Base-by-base conservation (phyloP, 2,888 invertebrate genomes). In the Dasysyrphus albostriatus region DNA sequence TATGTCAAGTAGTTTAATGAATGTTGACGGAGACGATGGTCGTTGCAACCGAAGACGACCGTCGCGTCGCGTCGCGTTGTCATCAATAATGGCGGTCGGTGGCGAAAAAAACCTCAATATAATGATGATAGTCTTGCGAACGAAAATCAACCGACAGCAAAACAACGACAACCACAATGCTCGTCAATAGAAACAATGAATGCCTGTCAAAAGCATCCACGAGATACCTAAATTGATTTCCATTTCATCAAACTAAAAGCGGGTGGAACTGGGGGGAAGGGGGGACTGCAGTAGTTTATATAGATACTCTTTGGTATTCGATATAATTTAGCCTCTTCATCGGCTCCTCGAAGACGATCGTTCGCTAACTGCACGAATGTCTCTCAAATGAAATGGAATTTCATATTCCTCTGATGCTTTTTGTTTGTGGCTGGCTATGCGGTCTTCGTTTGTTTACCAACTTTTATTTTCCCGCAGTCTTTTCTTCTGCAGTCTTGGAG, bases 1-100 rank as follows among this genome's bases (percentile, higher is more conserved):
- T 51, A 72, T 83, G 87, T 83, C 87, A 83, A 83, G 83, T 65
- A 47, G 44, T 83, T 72, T 87, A 87, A 87, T 79, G 87, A 87
- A 83, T 79, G 69, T 51, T 65, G 85, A 84, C 84, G 59, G 49
- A 58, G 63, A 67, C 51, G 51, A 67, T 67, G 67, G 9, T 49
- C 32, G 49, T 32, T 29, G 37, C 44, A 49, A 72, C 72, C 44
- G 76, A 47, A 39, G 61, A 61, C 39, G 39, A 42, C 12, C 32
- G 7, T 58, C 19, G 24, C 12, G 51, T 29, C 51, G 29, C 32
- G 7, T 58, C 19, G 24, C 12, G 51, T 29, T 29, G 29, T 19
- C n/a, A 42, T 34, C 67, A 34, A 67, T 49, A 49, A 54, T 65
- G 47, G 39, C 54, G 51, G 12, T 16, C 37, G 34, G 44, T 44